Conservation (phyloP, 2,113 vertebrate species). For the Sula dactylatra region DNA sequence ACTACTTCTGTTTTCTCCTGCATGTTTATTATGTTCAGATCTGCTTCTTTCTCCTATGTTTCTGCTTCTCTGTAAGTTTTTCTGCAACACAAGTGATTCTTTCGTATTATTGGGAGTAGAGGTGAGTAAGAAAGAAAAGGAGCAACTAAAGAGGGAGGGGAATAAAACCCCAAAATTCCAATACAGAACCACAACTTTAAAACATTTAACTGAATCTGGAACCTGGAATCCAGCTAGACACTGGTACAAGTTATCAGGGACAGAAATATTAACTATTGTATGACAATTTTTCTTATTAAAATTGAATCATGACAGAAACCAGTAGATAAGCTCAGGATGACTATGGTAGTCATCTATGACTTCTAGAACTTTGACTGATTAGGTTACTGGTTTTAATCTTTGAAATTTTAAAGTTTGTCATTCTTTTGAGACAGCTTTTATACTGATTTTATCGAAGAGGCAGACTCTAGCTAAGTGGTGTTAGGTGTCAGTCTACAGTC, state of each 20-base stretch:
- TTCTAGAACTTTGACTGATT: neutral
- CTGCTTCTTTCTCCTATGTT: neutral
- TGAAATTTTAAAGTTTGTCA: neutral
- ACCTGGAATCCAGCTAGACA: neutral
- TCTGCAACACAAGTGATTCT: neutral
- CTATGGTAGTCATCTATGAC: neutral
- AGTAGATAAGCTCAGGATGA: neutral
- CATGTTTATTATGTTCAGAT: neutral
- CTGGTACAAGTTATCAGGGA: neutral
- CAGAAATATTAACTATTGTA: neutral
- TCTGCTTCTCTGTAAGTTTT: neutral
- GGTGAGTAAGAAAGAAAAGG: neutral
- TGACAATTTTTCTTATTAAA: neutral
- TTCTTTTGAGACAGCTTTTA: neutral
- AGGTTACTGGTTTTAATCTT: neutral
- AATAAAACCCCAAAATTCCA: neutral
- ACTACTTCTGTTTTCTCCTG: neutral
- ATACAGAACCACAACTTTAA: neutral
- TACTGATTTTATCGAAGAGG: neutral
- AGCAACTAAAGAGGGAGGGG: neutral
- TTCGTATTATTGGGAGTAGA: neutral
- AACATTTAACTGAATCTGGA: neutral
- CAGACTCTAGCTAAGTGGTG: neutral
- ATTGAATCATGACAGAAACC: neutral
- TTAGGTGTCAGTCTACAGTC: neutral